Conservation (phyloP, 2,888 invertebrate species). For the Ecliptopera silaceata region DNA sequence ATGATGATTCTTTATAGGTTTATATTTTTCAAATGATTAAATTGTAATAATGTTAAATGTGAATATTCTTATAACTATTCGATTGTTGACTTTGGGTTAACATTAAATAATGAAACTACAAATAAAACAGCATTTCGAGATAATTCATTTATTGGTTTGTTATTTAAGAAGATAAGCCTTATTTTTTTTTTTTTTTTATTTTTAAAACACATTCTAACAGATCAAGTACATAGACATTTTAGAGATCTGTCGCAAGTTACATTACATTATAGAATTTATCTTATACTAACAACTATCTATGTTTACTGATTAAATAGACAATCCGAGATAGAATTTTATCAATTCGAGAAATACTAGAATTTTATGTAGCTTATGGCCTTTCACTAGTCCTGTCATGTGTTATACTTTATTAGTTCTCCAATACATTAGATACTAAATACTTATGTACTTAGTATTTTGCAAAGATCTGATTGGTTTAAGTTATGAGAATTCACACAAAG, state of each 20-base stretch:
- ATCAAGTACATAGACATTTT: conserved; percentile 53
- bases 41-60: too few species aligned
- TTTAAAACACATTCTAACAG: conserved; percentile 72
- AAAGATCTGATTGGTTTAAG: too few species aligned
- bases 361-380: conserved; percentile 12
- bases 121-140: conserved; percentile 71
- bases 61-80: background rate
- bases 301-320: conserved; percentile 43
- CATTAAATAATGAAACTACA: conserved; percentile 13
- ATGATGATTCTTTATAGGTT: background rate
- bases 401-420: background rate
- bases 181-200: too few species aligned
- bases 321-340: conserved; percentile 34
- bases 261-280: conserved; percentile 48
- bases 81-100: background rate
- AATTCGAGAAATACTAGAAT: conserved; percentile 39
- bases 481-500: too few species aligned
- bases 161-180: conserved; percentile 77
- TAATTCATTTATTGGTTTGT: conserved; percentile 77
- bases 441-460: too few species aligned
- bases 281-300: conserved; percentile 46
- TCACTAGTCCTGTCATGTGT: conserved; percentile 1
- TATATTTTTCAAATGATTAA: too few species aligned
- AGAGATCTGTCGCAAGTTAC: conserved; percentile 75
- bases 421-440: too few species aligned